These are phyloP conservation scores for Pammene aurita DNA, from an alignment of 2,888 invertebrate species.

Conservation along the genomic window DNA sequence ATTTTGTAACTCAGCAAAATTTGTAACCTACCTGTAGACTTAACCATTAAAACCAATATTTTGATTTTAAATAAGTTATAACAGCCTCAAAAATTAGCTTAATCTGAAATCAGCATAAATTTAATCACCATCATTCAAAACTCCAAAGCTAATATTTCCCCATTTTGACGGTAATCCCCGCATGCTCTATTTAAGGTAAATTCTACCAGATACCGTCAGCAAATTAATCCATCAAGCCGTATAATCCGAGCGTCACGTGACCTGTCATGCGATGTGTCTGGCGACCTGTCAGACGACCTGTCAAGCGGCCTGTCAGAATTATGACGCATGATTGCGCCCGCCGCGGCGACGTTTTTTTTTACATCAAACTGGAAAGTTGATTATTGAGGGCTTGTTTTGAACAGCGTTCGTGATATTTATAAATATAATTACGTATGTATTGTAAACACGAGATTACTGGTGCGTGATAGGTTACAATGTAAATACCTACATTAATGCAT, in stretches of 20 bases:
- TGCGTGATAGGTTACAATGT: no score
- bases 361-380: constrained; percentile 62
- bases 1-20: no score
- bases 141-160: constrained; percentile 17
- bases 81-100: no score
- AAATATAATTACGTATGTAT: background rate
- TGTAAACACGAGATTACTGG: no score
- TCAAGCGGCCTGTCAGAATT: constrained; percentile 75
- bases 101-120: no score
- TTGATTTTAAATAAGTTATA: no score
- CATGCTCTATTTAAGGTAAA: constrained; percentile 55
- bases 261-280: constrained; percentile 48
- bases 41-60: no score
- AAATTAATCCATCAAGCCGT: constrained; percentile 79
- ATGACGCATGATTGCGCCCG: constrained; percentile 77
- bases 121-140: constrained; percentile 14
- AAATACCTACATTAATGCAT: no score
- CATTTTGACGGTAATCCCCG: constrained; percentile 55
- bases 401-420: background rate
- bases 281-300: constrained; percentile 54
- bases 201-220: constrained; percentile 58
- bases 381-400: constrained; percentile 45
- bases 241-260: constrained; percentile 69
- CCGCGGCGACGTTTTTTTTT: constrained; percentile 52
- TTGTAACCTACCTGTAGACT: no score